These are phyloP conservation scores for Esox masquinongy DNA, from an alignment of 2,797 vertebrate genomes.

Conservation along the genomic window DNA sequence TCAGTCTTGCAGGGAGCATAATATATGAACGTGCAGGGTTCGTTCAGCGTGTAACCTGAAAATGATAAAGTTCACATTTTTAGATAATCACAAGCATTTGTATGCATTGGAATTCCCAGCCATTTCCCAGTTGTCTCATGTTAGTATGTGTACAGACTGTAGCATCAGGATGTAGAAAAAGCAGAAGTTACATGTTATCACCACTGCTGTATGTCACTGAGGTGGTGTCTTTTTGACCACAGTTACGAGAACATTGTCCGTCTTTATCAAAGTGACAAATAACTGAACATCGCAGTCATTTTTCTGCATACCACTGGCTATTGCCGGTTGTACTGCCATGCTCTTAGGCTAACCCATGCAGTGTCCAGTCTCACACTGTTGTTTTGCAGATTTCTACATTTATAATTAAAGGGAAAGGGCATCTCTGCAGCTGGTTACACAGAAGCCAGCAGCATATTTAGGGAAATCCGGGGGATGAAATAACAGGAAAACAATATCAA, in stretches of 20 bases:
- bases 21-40: neutral
- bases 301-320: neutral
- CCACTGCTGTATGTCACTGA: neutral
- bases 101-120: neutral
- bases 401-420: constrained; percentile 29
- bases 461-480: constrained; percentile 34
- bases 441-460: constrained; percentile 16
- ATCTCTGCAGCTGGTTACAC: constrained; percentile 3
- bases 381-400: constrained; percentile 4
- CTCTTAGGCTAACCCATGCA: neutral
- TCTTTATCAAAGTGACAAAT: neutral
- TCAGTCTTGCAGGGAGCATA: neutral
- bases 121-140: neutral
- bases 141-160: neutral
- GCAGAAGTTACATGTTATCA: neutral
- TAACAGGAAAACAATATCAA: constrained; percentile 31
- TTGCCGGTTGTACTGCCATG: neutral
- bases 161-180: neutral
- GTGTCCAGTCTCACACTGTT: neutral
- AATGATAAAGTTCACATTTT: neutral
- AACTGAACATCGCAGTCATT: neutral
- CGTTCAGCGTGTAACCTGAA: neutral
- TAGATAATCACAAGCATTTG: neutral
- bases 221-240: neutral
- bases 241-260: neutral